Conservation (phyloP, 2,113 vertebrate genomes). For the Embiotoca jacksoni region DNA sequence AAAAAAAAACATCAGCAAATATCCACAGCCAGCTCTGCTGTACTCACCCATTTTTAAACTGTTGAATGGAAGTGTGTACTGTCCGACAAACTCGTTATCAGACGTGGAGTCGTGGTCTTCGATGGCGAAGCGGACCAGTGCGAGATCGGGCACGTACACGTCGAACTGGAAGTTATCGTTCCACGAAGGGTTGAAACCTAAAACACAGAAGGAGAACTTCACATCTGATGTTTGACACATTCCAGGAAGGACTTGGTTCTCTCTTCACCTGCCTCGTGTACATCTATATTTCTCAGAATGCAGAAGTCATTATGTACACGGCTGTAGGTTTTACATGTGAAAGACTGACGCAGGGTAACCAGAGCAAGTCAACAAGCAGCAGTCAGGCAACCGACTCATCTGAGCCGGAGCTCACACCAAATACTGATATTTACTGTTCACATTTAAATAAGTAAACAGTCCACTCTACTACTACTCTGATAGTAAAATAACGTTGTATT, state of each 20-base stretch:
- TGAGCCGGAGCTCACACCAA: too few species aligned
- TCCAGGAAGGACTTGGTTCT: too few species aligned
- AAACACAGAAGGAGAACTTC: background rate
- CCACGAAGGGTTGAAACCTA: conserved; percentile 94
- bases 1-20: background rate
- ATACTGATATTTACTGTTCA: too few species aligned
- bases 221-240: too few species aligned
- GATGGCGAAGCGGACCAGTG: conserved; percentile 91
- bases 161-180: conserved; percentile 90
- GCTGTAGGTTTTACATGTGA: background rate
- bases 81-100: conserved; percentile 92
- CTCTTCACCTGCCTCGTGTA: too few species aligned
- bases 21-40: background rate
- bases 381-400: too few species aligned
- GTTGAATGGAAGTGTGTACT: conserved; percentile 91
- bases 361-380: too few species aligned
- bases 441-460: too few species aligned
- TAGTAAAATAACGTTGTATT: too few species aligned
- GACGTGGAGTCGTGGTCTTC: conserved; percentile 90
- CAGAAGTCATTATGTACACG: background rate
- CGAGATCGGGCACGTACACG: conserved; percentile 89
- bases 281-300: too few species aligned
- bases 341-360: too few species aligned
- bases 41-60: conserved; percentile 91
- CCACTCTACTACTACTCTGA: too few species aligned